Base-by-base conservation (phyloP, 2,113 vertebrate species). In the Baryphthengus martii region DNA sequence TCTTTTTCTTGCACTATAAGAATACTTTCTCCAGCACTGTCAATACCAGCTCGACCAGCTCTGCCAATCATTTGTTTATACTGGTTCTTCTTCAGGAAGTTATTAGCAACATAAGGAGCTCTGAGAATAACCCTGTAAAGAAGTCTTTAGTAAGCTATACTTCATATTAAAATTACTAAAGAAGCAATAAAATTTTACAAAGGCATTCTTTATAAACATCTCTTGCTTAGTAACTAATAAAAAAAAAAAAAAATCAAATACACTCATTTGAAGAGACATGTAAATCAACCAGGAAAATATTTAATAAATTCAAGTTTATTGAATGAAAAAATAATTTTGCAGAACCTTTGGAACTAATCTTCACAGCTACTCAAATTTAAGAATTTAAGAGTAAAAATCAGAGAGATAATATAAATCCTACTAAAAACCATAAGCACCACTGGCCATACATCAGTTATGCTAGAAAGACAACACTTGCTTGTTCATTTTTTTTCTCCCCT, bases 1-100 rank as follows among this genome's bases (percentile, higher is more conserved):
- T 99, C 99, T 95, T 98, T 99, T 53, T 99, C 98, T 97, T 99
- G 99, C 55, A 98, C 93, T 96, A 99, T 98, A 39, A 99, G 98
- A 95, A 99, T 98, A 82, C 99, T 99, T 97, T 99, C 99, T 16
- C 99, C 99, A 75, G 86, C 52, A 13, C 95, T 94, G 93, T 99
- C 99, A 82, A 99, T 99, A 11, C 99, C 99, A 11, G 99, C 99
- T 76, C 99, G 98, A 9, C 99, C 99, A 33, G 99, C 99, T 94
- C 99, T 98, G 23, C 99, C 99, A 78, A 99, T 97, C 99, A 99
- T 99, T 96, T 99, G 99, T 70, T 99, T 99, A 95, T 99, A 99
- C 73, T 99, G 99, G 93, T 92, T 99, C 94, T 98, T 99, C 98
- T 98, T 99, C 92, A 99, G 97, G 97, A 99, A 99, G 66, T 99